Evolutionary conservation across 2,113 vertebrate genomes (phyloP), one percentile per base, ranked within the genome.

Genomic region (Tragelaphus buxtoni): DNA sequence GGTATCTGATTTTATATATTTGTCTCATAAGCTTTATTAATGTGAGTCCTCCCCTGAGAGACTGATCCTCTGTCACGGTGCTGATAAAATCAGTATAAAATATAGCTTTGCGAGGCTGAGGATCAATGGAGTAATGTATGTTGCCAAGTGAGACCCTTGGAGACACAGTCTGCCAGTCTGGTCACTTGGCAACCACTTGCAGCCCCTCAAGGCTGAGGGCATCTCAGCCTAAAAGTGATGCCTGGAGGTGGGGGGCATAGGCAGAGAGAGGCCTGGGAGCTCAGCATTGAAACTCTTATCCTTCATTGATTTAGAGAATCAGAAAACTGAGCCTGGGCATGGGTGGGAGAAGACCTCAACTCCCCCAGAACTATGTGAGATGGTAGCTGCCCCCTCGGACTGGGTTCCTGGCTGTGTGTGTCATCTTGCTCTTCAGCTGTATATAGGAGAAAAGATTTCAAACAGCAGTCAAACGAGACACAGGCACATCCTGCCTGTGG

Each of bases 41-140:
- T 96, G 58, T 58, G 16, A 93, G 39, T 51, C 63, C 45, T 91
- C 22, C 32, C 24, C 22, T 0, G 0, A 83, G 90, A 96, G 63
- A 92, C 79, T 42, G 90, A 97, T 90, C 74, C n/a, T 47, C 42
- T 88, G 47, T 92, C 80, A 47, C 83, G 9, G 20, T 86, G 72
- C 80, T 96, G 94, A 97, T 96, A 98, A 92, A 60, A 97, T 96
- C 95, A 74, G 85, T 42, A 83, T n/a, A 87, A 95, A 91, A 96
- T 83, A 86, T 3, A 97, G 24, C 30, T 53, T 97, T 65, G 74
- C n/a, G 65, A 88, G 69, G 51, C 79, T 18, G 61, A 86, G 79
- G 87, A 39, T 39, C 30, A 51, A 49, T 0, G 35, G 1, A 55
- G 45, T 81, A 88, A 91, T 4, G 35, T 49, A 84, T 1, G 3